Evolutionary conservation across 1,140 invertebrate genomes (phyloP).

Genomic region (Chrysomallon squamiferum): DNA sequence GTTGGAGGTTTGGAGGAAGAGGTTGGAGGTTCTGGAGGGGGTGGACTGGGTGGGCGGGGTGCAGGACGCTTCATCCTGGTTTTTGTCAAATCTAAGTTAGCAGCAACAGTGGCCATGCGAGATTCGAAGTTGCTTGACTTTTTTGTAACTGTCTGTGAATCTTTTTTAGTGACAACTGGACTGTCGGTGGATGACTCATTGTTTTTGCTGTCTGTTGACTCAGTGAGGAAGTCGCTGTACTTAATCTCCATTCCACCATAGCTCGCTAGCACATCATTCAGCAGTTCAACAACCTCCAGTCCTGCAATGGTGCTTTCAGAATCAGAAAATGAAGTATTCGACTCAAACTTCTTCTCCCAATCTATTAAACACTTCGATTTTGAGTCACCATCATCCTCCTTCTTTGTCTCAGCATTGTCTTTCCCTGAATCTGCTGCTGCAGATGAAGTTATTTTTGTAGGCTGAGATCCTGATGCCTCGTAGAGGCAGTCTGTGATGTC

Average conservation of each 20-base stretch:
- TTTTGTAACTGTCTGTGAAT: constrained; percentile 9
- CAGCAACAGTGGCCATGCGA: constrained; percentile 48
- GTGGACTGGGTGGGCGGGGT: constrained; percentile 46
- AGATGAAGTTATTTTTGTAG: background rate
- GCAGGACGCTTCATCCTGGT: constrained; percentile 44
- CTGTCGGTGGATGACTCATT: constrained; percentile 5
- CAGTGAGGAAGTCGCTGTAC: constrained; percentile 1
- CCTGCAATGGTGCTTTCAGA: constrained; percentile 32
- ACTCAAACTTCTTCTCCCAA: constrained; percentile 1
- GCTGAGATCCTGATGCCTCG: constrained; percentile 1
- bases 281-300: constrained; percentile 41
- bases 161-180: constrained; percentile 9
- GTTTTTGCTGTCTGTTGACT: constrained; percentile 4
- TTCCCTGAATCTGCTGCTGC: background rate
- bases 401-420: background rate
- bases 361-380: background rate
- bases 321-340: constrained; percentile 13
- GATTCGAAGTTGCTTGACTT: constrained; percentile 48
- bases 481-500: constrained; percentile 26
- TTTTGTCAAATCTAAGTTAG: constrained; percentile 35
- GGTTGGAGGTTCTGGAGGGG: constrained; percentile 35
- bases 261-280: constrained; percentile 49
- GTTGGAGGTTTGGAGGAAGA: no score
- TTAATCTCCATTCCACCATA: constrained; percentile 30
- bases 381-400: background rate